phyloP scores from a whole-genome alignment of 2,797 vertebrate genomes.

The Poecile montanus region DNA sequence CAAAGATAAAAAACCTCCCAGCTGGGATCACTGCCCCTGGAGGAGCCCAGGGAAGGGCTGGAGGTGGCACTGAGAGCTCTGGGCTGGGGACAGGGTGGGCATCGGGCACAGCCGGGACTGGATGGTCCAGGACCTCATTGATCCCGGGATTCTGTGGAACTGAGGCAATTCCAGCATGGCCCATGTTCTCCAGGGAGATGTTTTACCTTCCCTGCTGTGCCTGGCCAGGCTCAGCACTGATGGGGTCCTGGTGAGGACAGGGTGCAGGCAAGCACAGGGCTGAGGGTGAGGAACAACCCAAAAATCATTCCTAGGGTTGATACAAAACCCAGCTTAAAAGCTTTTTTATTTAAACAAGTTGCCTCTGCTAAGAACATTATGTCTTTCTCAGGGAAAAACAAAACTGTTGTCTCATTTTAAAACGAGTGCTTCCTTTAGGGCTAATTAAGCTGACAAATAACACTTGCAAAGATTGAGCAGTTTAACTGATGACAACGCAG shows the following conservation, averaged over 20 bases:
- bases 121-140: fast-evolving
- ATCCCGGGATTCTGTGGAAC: neutral
- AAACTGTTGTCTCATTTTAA: constrained; percentile 66
- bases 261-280: neutral
- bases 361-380: constrained; percentile 27
- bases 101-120: neutral
- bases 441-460: constrained; percentile 74
- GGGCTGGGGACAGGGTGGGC: neutral
- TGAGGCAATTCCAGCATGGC: fast-evolving
- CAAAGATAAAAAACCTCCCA: neutral
- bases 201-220: neutral
- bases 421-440: constrained; percentile 70
- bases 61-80: neutral
- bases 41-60: neutral
- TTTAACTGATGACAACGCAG: constrained; percentile 20
- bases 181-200: neutral
- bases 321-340: constrained; percentile 30
- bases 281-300: neutral
- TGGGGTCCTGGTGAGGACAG: neutral
- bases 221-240: too few relatives aligned
- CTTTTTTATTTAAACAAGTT: constrained; percentile 59
- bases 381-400: constrained; percentile 57
- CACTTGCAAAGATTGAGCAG: constrained; percentile 26
- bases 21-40: neutral
- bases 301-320: neutral